Percentiles rank a stretch among this genome's conserved stretches.
phyloP scores from a whole-genome alignment of 2,888 invertebrate species.

The Hemistola chrysoprasaria region DNA sequence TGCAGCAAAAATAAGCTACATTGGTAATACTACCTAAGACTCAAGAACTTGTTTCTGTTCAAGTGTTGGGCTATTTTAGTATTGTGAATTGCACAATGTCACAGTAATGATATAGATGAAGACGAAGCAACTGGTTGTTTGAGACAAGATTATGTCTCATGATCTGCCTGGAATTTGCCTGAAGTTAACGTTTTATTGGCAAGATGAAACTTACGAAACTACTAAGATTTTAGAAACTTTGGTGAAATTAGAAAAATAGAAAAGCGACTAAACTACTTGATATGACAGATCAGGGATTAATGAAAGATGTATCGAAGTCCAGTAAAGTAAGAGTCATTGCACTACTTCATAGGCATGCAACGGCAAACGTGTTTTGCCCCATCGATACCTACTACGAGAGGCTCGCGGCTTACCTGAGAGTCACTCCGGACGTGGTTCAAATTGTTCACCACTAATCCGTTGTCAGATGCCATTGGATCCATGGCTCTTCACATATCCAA shows the following conservation, averaged over 20 bases:
- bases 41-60: constrained; percentile 23
- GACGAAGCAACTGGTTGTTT: constrained; percentile 1
- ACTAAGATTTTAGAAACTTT: no score
- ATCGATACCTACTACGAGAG: constrained; percentile 55
- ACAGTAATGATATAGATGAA: constrained; percentile 11
- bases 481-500: constrained; percentile 67
- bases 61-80: constrained; percentile 18
- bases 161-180: background rate
- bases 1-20: no score
- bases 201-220: background rate
- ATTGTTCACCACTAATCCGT: constrained; percentile 77
- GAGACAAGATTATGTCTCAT: no score
- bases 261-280: no score
- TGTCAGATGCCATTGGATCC: constrained; percentile 75
- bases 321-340: constrained; percentile 59
- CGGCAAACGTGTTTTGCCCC: constrained; percentile 72
- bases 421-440: constrained; percentile 77
- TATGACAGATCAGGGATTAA: no score
- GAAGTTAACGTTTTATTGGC: background rate
- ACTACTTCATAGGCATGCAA: constrained; percentile 72
- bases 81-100: constrained; percentile 22
- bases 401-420: constrained; percentile 72
- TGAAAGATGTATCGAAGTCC: constrained; percentile 22
- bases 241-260: no score
- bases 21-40: no score